A percentile compares a stretch with the other conserved stretches of the same genome.
Evolutionary conservation across 2,888 invertebrate genomes (phyloP).

Genomic region (Loripinus fragilis): DNA sequence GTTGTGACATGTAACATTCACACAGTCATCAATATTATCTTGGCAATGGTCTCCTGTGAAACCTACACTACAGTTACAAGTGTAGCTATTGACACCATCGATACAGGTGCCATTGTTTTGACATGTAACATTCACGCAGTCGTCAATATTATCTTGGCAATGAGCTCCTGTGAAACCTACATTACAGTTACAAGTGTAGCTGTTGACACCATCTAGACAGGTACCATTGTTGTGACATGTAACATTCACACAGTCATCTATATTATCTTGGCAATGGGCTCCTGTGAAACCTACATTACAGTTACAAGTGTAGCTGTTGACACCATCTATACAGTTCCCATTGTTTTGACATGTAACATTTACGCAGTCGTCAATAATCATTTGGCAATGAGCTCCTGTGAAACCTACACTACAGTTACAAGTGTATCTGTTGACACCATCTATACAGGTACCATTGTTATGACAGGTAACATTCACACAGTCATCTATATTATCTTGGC

Average conservation of each 20-base stretch:
- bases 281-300: conserved; percentile 23
- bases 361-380: conserved; percentile 43
- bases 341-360: conserved; percentile 43
- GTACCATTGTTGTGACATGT: conserved; percentile 43
- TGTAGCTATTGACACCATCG: not conserved
- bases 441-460: not conserved
- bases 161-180: conserved; percentile 41
- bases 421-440: not conserved
- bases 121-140: not conserved
- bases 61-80: not conserved
- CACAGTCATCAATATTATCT: not conserved
- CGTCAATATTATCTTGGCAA: conserved; percentile 25
- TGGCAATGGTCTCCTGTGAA: not conserved
- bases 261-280: conserved; percentile 23
- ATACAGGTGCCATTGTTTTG: not conserved
- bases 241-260: conserved; percentile 47
- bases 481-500: conserved; percentile 15
- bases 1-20: not conserved
- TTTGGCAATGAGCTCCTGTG: not conserved
- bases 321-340: conserved; percentile 27
- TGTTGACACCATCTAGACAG: conserved; percentile 20
- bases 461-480: not conserved
- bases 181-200: conserved; percentile 32
- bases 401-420: not conserved
- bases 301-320: conserved; percentile 44